These are phyloP conservation scores for Pristionchus arcanus DNA, from an alignment of 2,888 invertebrate genomes.

Conservation along the genomic window DNA sequence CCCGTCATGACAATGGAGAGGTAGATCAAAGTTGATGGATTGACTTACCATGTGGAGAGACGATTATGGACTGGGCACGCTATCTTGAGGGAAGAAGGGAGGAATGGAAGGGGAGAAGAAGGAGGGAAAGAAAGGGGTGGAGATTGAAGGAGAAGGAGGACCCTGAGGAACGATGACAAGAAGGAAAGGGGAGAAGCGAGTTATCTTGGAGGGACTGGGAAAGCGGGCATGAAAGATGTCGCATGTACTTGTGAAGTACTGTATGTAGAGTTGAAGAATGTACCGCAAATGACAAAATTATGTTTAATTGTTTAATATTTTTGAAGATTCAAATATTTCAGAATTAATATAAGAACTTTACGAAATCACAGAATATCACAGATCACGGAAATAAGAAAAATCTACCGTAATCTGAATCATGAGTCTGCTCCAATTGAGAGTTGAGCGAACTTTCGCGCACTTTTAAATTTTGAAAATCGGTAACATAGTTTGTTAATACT, in stretches of 20 bases:
- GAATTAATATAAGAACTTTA: neutral
- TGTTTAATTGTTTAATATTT: no score
- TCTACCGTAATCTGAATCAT: neutral
- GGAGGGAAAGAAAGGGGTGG: neutral
- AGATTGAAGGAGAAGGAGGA: neutral
- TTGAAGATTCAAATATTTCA: neutral
- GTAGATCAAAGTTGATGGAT: slow-evolving; percentile 40
- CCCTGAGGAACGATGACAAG: neutral
- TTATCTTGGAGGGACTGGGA: neutral
- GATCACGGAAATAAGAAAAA: neutral
- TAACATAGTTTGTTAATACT: neutral
- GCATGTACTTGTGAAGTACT: neutral
- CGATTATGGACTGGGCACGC: neutral
- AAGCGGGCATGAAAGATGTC: neutral
- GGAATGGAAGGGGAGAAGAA: neutral
- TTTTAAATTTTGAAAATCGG: neutral
- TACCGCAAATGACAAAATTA: neutral
- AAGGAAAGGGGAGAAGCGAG: neutral
- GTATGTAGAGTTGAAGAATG: neutral
- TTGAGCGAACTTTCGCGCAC: neutral
- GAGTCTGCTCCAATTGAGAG: neutral
- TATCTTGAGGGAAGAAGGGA: slow-evolving; percentile 29
- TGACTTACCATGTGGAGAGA: slow-evolving; percentile 52
- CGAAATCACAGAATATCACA: neutral
- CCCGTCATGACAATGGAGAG: neutral